These are phyloP conservation scores for Volucella inflata DNA, from an alignment of 2,888 invertebrate species.

Conservation along the genomic window DNA sequence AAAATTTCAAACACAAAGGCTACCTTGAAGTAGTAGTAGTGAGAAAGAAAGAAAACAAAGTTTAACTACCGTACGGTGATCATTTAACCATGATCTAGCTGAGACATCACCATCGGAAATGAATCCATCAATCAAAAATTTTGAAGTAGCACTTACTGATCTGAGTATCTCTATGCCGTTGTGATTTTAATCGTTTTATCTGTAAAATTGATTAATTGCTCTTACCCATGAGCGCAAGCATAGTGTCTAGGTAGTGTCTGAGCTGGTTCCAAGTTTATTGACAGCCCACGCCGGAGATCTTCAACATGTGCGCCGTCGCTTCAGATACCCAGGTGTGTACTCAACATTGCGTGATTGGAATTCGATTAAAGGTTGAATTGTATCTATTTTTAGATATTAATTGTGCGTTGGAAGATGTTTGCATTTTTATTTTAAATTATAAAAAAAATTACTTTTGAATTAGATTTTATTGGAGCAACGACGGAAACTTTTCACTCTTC, in stretches of 20 bases:
- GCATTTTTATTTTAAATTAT: too few relatives aligned
- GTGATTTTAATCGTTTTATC: slow-evolving; percentile 34
- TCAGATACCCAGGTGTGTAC: not conserved
- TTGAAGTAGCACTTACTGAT: slow-evolving; percentile 42
- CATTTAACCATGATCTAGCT: slow-evolving; percentile 22
- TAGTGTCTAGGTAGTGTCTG: slow-evolving; percentile 39
- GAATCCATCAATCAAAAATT: slow-evolving; percentile 48
- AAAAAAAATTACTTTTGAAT: too few relatives aligned
- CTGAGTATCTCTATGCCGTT: slow-evolving; percentile 22
- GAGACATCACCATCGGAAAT: slow-evolving; percentile 31
- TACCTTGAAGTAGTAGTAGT: slow-evolving; percentile 17
- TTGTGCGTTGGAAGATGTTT: too few relatives aligned
- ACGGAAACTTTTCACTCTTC: too few relatives aligned
- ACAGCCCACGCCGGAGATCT: slow-evolving; percentile 33
- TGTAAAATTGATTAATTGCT: slow-evolving; percentile 49
- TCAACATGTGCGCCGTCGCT: slow-evolving; percentile 22
- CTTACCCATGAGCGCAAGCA: slow-evolving; percentile 4
- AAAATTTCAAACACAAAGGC: not conserved
- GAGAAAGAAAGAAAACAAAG: not conserved
- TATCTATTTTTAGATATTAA: not conserved
- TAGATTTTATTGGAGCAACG: too few relatives aligned
- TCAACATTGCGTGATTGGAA: slow-evolving; percentile 3
- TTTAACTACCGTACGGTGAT: slow-evolving; percentile 14
- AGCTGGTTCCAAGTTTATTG: slow-evolving; percentile 27
- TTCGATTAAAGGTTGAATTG: slow-evolving; percentile 13